These are phyloP conservation scores for Catamblyrhynchus diadema DNA, from an alignment of 2,797 vertebrate genomes.

Conservation along the genomic window DNA sequence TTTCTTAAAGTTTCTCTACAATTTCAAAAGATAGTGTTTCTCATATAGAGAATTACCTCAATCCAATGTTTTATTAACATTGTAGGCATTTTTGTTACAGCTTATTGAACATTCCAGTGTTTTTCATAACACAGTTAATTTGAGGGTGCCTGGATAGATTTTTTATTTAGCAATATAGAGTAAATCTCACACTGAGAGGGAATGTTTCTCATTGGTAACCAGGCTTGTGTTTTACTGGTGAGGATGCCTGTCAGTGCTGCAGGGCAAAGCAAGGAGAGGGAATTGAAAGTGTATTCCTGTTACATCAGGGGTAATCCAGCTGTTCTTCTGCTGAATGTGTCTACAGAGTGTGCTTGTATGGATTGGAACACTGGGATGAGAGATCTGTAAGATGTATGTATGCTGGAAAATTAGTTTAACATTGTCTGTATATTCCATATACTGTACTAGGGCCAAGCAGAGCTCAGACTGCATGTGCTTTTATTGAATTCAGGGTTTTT, in stretches of 20 bases:
- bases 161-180: neutral
- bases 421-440: neutral
- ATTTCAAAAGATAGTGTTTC: neutral
- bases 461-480: neutral
- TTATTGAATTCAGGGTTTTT: neutral
- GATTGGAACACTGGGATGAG: neutral
- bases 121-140: neutral
- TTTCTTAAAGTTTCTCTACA: neutral
- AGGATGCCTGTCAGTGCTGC: neutral
- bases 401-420: neutral
- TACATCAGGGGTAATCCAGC: neutral
- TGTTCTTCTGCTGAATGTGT: neutral
- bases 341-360: neutral
- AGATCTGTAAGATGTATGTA: neutral
- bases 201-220: neutral
- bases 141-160: neutral
- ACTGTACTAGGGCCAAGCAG: neutral
- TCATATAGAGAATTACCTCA: neutral
- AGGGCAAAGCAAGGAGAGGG: neutral
- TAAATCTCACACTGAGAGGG: neutral
- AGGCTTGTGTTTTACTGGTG: neutral
- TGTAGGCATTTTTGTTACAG: neutral
- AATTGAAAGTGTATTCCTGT: neutral
- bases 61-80: neutral
- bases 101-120: neutral